Percentiles rank a stretch among this genome's conserved stretches.
Conservation (phyloP, 2,113 vertebrate genomes). For the Rhynchomys soricoides region DNA sequence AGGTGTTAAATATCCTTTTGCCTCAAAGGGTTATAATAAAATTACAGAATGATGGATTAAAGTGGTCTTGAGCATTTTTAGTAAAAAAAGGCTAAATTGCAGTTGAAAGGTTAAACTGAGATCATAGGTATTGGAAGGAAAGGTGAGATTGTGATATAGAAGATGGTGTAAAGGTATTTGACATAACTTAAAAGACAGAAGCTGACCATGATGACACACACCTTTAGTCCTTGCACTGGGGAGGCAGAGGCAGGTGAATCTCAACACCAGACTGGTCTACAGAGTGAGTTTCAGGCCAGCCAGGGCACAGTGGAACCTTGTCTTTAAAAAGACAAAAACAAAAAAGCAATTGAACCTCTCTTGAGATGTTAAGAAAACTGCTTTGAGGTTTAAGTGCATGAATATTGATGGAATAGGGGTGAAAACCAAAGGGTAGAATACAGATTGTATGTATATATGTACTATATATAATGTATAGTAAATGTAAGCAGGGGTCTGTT, state of each 20-base stretch:
- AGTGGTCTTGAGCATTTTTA: conserved; percentile 40
- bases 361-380: background rate
- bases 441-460: background rate
- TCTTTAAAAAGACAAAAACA: background rate
- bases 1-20: conserved; percentile 6
- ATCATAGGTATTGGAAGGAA: background rate
- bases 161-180: background rate
- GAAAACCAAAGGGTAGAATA: background rate
- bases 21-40: conserved; percentile 50
- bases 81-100: background rate
- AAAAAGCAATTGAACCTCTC: background rate
- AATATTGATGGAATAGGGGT: background rate
- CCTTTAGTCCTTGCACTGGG: background rate
- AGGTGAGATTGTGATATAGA: background rate
- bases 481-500: background rate
- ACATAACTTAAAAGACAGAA: background rate
- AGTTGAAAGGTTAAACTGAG: background rate
- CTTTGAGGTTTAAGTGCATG: conserved; percentile 2
- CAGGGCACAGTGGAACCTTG: background rate
- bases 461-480: background rate
- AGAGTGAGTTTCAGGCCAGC: background rate
- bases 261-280: background rate
- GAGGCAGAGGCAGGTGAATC: background rate
- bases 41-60: background rate
- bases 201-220: background rate